These are phyloP conservation scores for Macrophya annulata DNA, from an alignment of 2,888 invertebrate species.

Conservation along the genomic window DNA sequence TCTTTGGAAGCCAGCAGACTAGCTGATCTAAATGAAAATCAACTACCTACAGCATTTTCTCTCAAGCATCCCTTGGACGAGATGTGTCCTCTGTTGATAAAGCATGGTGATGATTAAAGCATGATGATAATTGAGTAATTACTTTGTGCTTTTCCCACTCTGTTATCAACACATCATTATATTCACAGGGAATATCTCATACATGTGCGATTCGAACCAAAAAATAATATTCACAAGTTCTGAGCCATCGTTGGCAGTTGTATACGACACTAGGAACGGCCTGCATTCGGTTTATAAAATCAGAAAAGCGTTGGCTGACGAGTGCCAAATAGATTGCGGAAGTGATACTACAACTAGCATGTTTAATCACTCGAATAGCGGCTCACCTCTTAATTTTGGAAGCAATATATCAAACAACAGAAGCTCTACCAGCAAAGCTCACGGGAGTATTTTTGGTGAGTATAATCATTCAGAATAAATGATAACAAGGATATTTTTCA, in stretches of 20 bases:
- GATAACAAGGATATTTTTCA: background rate
- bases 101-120: conserved; percentile 80
- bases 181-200: conserved; percentile 74
- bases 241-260: conserved; percentile 90
- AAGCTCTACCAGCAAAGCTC: conserved; percentile 69
- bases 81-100: conserved; percentile 90
- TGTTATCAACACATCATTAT: background rate
- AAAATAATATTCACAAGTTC: conserved; percentile 89
- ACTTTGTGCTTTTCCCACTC: background rate
- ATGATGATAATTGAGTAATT: conserved; percentile 4
- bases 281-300: conserved; percentile 92
- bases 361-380: conserved; percentile 69
- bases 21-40: conserved; percentile 66
- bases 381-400: conserved; percentile 69
- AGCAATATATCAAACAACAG: conserved; percentile 69
- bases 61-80: conserved; percentile 95
- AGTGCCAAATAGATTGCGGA: conserved; percentile 84
- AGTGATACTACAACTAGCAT: conserved; percentile 75
- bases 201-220: conserved; percentile 81
- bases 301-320: conserved; percentile 88
- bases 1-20: conserved; percentile 73
- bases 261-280: conserved; percentile 89
- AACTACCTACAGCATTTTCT: conserved; percentile 91
- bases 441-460: conserved; percentile 74
- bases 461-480: conserved; percentile 6